Percentiles rank a stretch among this genome's conserved stretches.
Conservation (phyloP, 2,888 invertebrate species). For the Acholoe squamosa region DNA sequence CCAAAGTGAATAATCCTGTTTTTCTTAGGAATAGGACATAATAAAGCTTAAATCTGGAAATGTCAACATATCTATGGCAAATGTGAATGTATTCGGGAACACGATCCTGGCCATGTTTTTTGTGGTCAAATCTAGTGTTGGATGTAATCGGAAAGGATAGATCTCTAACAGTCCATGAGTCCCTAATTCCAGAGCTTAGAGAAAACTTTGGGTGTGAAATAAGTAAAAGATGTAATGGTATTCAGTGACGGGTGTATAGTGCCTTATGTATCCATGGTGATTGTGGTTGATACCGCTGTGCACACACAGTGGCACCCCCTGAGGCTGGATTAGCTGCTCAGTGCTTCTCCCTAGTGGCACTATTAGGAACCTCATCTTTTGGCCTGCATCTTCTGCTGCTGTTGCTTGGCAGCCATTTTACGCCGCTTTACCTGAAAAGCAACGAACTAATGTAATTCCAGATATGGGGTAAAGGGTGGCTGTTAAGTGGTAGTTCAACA, state of each 20-base stretch:
- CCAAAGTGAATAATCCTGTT: too few relatives aligned
- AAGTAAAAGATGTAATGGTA: background rate
- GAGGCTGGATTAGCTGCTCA: conserved; percentile 26
- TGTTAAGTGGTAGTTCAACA: too few relatives aligned
- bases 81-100: background rate
- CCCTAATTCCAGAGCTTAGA: background rate
- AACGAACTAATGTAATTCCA: background rate
- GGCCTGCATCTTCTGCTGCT: background rate
- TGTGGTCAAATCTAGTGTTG: too few relatives aligned
- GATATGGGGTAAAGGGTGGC: too few relatives aligned
- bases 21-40: too few relatives aligned
- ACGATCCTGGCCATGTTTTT: background rate
- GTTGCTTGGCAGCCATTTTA: conserved; percentile 19
- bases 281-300: background rate
- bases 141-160: background rate
- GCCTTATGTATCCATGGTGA: background rate
- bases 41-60: too few relatives aligned
- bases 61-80: too few relatives aligned
- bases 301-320: conserved; percentile 25
- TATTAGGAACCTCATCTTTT: conserved; percentile 36
- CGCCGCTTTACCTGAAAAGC: conserved; percentile 48
- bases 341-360: background rate
- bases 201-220: background rate
- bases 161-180: background rate
- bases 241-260: background rate